These are phyloP conservation scores for Glaucidium brasilianum DNA, from an alignment of 2,113 vertebrate genomes.

Conservation along the genomic window DNA sequence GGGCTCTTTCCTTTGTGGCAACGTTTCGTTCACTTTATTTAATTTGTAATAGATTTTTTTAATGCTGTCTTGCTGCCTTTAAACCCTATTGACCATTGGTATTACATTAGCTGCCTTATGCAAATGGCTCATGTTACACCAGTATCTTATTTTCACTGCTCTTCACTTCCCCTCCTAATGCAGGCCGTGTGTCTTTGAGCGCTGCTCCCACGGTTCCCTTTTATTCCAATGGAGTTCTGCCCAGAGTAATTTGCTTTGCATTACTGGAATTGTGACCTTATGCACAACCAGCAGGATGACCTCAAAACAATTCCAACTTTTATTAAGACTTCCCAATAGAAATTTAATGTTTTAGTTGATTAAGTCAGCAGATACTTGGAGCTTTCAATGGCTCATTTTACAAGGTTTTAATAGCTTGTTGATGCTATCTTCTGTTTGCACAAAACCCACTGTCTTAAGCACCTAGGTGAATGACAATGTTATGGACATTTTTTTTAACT, in stretches of 20 bases:
- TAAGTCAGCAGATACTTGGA: neutral
- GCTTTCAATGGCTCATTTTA: neutral
- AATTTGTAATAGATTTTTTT: neutral
- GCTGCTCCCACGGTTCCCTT: neutral
- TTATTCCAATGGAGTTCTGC: neutral
- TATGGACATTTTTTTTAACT: neutral
- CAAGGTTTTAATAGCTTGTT: neutral
- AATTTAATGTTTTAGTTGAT: neutral
- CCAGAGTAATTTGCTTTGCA: neutral
- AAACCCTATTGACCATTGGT: neutral
- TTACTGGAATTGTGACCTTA: neutral
- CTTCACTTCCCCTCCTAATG: neutral
- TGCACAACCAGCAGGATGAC: neutral
- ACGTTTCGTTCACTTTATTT: neutral
- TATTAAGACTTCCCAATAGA: neutral
- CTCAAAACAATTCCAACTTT: neutral
- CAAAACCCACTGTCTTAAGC: neutral
- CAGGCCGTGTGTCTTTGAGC: accelerated
- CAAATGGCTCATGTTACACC: neutral
- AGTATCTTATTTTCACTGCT: neutral
- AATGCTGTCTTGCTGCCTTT: neutral
- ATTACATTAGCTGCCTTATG: neutral
- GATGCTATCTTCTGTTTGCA: neutral
- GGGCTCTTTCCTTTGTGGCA: neutral
- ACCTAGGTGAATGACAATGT: neutral